A percentile compares a stretch with the other conserved stretches of the same genome.
Conservation (phyloP, 2,113 vertebrate species). For the Macaca mulatta region DNA sequence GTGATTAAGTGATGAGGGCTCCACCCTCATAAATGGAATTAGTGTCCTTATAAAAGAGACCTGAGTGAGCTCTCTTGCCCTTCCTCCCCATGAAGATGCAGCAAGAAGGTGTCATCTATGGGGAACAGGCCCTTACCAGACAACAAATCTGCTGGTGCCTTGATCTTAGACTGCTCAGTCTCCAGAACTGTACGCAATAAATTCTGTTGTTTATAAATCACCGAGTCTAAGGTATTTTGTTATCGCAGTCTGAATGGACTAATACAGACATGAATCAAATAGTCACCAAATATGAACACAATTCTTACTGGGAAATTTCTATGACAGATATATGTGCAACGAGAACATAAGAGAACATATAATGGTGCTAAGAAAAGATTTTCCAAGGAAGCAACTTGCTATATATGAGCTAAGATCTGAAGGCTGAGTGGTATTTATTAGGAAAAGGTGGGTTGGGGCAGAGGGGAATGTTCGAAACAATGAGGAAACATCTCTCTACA, state of each 20-base stretch:
- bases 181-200: background rate
- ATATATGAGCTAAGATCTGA: background rate
- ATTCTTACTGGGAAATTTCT: background rate
- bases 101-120: background rate
- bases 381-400: background rate
- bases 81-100: background rate
- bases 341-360: background rate
- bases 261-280: background rate
- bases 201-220: background rate
- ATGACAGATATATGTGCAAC: background rate
- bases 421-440: background rate
- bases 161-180: background rate
- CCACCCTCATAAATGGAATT: background rate
- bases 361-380: background rate
- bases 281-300: background rate
- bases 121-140: background rate
- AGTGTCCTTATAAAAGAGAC: background rate
- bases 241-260: background rate
- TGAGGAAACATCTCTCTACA: background rate
- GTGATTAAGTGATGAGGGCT: background rate
- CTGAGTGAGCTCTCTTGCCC: background rate
- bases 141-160: background rate
- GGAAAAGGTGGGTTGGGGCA: background rate
- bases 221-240: background rate
- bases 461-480: background rate